phyloP scores from a whole-genome alignment of 2,888 invertebrate species.

The Sylvicola cinctus region DNA sequence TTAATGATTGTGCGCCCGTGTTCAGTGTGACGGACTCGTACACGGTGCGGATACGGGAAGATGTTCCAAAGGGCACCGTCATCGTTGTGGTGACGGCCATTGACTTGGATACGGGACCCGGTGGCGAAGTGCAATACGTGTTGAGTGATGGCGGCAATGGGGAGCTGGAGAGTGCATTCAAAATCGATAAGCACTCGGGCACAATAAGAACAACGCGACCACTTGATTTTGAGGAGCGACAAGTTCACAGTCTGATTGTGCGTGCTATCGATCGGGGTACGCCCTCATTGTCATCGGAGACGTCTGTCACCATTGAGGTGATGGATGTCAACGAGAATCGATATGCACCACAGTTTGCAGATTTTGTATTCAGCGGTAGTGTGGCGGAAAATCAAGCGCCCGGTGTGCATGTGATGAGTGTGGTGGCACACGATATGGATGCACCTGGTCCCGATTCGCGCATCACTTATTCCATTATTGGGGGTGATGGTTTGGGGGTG shows the following conservation, averaged over 20 bases:
- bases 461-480: constrained; percentile 67
- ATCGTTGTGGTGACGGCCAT: constrained; percentile 61
- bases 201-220: constrained; percentile 57
- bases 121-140: constrained; percentile 64
- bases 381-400: constrained; percentile 65
- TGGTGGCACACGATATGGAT: constrained; percentile 63
- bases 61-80: constrained; percentile 71
- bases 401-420: constrained; percentile 54
- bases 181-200: constrained; percentile 68
- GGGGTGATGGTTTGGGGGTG: constrained; percentile 76
- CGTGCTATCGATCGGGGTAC: constrained; percentile 70
- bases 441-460: constrained; percentile 59
- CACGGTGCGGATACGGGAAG: constrained; percentile 69
- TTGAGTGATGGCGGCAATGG: constrained; percentile 44
- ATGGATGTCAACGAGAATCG: constrained; percentile 90
- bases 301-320: constrained; percentile 64
- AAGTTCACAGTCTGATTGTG: constrained; percentile 72
- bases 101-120: constrained; percentile 70
- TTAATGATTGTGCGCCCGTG: constrained; percentile 73
- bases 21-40: constrained; percentile 58
- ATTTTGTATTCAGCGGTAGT: constrained; percentile 51
- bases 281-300: constrained; percentile 58
- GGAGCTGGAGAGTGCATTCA: constrained; percentile 42
- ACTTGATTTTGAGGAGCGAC: constrained; percentile 76
- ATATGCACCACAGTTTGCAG: constrained; percentile 61